These are phyloP conservation scores for Poecilia velifera DNA, from an alignment of 2,797 vertebrate species.

Conservation along the genomic window DNA sequence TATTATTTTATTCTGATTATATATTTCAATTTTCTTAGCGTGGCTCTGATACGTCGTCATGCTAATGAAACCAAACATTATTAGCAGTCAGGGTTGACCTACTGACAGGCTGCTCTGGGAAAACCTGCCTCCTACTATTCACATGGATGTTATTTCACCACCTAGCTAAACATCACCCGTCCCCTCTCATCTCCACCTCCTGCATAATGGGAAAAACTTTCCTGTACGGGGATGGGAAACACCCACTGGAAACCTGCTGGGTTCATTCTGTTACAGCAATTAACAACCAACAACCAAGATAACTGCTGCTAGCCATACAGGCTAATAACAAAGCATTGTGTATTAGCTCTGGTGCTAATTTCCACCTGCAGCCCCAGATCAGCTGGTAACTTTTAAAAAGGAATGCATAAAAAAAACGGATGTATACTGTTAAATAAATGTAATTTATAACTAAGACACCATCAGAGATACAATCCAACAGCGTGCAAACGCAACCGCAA, in stretches of 20 bases:
- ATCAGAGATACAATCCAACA: too few species aligned
- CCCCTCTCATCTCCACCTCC: not conserved
- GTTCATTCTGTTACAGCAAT: not conserved
- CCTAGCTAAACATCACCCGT: constrained; percentile 1
- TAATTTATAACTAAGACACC: too few species aligned
- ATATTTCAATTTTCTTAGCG: not conserved
- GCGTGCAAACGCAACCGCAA: too few species aligned
- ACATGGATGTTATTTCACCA: constrained; percentile 6
- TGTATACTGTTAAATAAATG: too few species aligned
- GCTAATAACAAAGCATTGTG: not conserved
- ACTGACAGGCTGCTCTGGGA: not conserved
- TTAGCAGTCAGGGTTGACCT: not conserved
- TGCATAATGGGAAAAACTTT: not conserved
- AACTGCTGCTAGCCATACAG: not conserved
- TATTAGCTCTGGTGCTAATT: too few species aligned
- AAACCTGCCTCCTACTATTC: not conserved
- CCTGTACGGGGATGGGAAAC: not conserved
- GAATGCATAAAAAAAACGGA: too few species aligned
- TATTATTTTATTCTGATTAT: not conserved
- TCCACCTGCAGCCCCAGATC: too few species aligned
- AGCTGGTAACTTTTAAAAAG: too few species aligned
- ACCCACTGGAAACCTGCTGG: not conserved
- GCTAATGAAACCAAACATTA: not conserved
- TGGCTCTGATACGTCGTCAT: not conserved
- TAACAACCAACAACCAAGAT: not conserved